Evolutionary conservation across 2,888 invertebrate genomes (phyloP).

Genomic region (Acronicta leporina): DNA sequence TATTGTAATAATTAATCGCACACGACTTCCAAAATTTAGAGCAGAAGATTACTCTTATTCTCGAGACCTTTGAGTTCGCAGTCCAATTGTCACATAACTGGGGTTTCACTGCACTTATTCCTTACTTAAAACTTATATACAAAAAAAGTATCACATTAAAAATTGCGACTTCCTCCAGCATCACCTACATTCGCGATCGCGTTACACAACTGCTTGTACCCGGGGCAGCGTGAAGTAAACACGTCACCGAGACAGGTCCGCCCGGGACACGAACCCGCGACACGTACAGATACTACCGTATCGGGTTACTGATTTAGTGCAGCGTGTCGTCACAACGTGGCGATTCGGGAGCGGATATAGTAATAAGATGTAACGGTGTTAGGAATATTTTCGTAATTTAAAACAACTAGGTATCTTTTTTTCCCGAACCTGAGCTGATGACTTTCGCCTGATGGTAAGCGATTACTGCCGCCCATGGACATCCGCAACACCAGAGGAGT

Average conservation of each 20-base stretch:
- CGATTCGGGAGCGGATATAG: slow-evolving; percentile 35
- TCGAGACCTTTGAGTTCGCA: no score
- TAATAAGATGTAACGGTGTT: slow-evolving; percentile 9
- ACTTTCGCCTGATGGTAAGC: no score
- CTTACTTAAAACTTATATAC: not conserved
- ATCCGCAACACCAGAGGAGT: no score
- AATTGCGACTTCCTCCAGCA: slow-evolving; percentile 55
- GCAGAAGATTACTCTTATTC: no score
- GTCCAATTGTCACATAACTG: no score
- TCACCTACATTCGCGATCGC: slow-evolving; percentile 65
- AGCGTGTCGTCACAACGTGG: slow-evolving; percentile 73
- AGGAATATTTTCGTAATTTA: no score
- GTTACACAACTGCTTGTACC: slow-evolving; percentile 65
- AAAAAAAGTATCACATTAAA: not conserved
- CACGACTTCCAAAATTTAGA: no score
- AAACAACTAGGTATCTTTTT: no score
- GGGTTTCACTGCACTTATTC: no score
- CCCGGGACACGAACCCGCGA: slow-evolving; percentile 73
- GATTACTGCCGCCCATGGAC: no score
- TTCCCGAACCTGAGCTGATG: no score
- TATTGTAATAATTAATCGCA: no score
- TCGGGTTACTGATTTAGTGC: slow-evolving; percentile 81
- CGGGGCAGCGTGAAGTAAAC: slow-evolving; percentile 72
- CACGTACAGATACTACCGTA: slow-evolving; percentile 79
- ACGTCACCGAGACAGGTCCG: slow-evolving; percentile 67